Evolutionary conservation across 2,113 vertebrate genomes (phyloP), one percentile per base, ranked within the genome.

Genomic region (Oncorhynchus clarkii): DNA sequence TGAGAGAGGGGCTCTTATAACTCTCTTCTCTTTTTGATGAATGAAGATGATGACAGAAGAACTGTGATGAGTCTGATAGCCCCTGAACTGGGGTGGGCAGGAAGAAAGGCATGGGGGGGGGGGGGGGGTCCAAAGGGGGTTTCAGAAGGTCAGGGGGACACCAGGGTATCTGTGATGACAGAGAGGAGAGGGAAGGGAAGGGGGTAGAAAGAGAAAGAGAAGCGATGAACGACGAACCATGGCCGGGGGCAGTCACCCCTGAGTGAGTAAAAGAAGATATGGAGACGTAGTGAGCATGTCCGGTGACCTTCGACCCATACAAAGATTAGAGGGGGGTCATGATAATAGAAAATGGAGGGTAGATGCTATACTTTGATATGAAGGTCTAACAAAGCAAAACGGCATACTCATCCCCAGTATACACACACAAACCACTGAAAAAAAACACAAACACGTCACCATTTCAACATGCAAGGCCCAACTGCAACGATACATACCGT

Each of bases 231-330:
- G 39, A 45, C 2, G 9, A 45, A 45, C 39, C 39, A 45, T 45
- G 39, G 39, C 39, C 2, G 39, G 9, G 39, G 39, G 39, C 67
- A 73, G 34, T 76, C 78, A 57, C 67, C 1, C 31, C 31, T n/a
- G 29, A 34, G 67, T 29, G 20, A 64, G 8, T 22, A n/a, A 65
- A 59, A 59, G 39, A 78, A 80, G 71, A 74, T 74, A 39, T 70
- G 73, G 16, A 62, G 45, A n/a, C 31, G 73, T 34, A 80, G 74
- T 70, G 66, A 77, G 68, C 22, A 22, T 76, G 77, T 60, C 68
- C 67, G 39, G 27, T 76, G 80, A 88, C 83, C 80, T 82, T 54
- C 78, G 77, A 87, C 74, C 78, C 71, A 62, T 59, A n/a, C 31
- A 34, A 64, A 70, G 78, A 72, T 78, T 73, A 76, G 72, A 60